A percentile compares a stretch with the other conserved stretches of the same genome.
These are phyloP conservation scores for Cyanoliseus patagonus DNA, from an alignment of 2,113 vertebrate species.

Conservation along the genomic window DNA sequence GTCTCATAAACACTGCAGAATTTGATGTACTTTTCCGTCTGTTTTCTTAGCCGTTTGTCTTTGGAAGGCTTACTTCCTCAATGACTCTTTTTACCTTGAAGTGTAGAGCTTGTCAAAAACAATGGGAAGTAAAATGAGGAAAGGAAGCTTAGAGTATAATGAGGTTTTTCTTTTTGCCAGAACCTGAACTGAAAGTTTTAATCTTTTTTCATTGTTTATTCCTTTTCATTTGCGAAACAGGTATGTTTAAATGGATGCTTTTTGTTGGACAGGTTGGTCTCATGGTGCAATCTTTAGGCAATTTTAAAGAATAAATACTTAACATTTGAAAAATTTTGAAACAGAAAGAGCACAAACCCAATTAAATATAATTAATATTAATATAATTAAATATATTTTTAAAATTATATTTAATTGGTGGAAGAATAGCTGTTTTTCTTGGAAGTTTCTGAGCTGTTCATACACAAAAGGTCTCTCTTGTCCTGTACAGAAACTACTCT, in stretches of 20 bases:
- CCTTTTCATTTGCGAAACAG: not conserved
- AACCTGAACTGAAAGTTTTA: not conserved
- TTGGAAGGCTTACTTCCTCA: not conserved
- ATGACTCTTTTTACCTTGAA: not conserved
- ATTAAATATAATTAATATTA: not conserved
- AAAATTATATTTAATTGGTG: not conserved
- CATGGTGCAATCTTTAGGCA: not conserved
- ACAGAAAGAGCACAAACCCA: not conserved
- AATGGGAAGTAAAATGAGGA: constrained; percentile 2
- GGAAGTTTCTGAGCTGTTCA: not conserved
- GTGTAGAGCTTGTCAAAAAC: not conserved
- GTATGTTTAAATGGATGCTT: not conserved
- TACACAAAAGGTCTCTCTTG: not conserved
- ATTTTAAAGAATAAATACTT: not conserved
- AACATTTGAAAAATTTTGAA: not conserved
- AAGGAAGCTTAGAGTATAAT: not conserved
- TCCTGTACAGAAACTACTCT: not conserved
- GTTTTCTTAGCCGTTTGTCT: not conserved
- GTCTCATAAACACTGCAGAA: not conserved
- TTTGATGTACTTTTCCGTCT: not conserved
- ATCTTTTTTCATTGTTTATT: not conserved
- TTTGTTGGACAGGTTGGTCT: not conserved
- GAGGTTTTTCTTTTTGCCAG: not conserved
- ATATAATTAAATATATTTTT: not conserved
- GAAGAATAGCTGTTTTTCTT: not conserved